Evolutionary conservation across 2,888 invertebrate genomes (phyloP).

Genomic region (Trichopoda pennipes): DNA sequence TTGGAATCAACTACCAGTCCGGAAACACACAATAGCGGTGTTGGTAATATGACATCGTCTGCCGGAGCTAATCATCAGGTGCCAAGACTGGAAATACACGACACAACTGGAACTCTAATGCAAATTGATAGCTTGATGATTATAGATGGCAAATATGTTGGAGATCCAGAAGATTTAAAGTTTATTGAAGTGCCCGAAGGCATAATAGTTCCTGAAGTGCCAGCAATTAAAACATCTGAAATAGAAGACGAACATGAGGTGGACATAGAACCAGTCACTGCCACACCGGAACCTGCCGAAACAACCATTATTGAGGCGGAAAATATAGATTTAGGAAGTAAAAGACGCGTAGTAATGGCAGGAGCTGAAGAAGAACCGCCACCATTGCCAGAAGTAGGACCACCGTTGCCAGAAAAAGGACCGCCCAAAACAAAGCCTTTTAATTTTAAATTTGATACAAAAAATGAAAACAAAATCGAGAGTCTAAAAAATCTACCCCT

Average conservation of each 20-base stretch:
- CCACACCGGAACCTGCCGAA: constrained; percentile 77
- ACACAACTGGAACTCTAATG: constrained; percentile 86
- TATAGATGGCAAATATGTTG: constrained; percentile 81
- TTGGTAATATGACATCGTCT: constrained; percentile 30
- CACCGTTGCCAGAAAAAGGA: constrained; percentile 73
- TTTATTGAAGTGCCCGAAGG: constrained; percentile 80
- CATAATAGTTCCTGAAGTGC: constrained; percentile 74
- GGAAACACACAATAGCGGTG: constrained; percentile 78
- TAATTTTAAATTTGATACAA: constrained; percentile 78
- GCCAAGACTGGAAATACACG: constrained; percentile 88
- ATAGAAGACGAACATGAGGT: constrained; percentile 72
- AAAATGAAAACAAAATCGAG: constrained; percentile 81
- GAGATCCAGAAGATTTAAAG: constrained; percentile 81
- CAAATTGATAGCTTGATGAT: constrained; percentile 84
- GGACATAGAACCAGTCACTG: constrained; percentile 74
- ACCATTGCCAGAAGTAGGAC: constrained; percentile 70
- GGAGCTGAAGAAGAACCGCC: constrained; percentile 67
- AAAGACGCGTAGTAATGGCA: constrained; percentile 44
- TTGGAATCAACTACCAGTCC: constrained; percentile 81
- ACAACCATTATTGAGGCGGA: constrained; percentile 75
- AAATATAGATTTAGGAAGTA: constrained; percentile 1
- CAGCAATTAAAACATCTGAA: constrained; percentile 72
- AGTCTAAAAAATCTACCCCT: constrained; percentile 79
- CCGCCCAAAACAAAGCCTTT: constrained; percentile 75
- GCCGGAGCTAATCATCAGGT: constrained; percentile 79